phyloP scores from a whole-genome alignment of 2,888 invertebrate genomes.

The Pollenia griseotomentosa region DNA sequence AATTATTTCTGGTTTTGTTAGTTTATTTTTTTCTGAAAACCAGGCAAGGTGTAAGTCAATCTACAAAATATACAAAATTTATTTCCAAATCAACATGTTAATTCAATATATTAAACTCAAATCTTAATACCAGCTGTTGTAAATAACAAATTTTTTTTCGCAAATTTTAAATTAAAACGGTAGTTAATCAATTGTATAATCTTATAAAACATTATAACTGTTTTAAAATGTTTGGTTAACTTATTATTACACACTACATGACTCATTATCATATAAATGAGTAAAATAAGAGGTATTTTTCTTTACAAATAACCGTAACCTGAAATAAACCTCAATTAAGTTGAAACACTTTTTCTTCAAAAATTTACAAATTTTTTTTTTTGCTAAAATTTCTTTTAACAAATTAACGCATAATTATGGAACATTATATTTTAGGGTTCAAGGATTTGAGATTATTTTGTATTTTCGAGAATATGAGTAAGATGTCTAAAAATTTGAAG shows the following conservation, averaged over 20 bases:
- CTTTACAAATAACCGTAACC: constrained; percentile 15
- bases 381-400: neutral
- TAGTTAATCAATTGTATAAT: constrained; percentile 20
- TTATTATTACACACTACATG: constrained; percentile 19
- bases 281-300: neutral
- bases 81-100: neutral
- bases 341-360: constrained; percentile 1
- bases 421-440: neutral
- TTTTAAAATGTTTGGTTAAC: constrained; percentile 5
- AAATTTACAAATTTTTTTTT: neutral
- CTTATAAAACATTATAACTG: constrained; percentile 8
- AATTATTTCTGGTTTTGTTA: constrained; percentile 41
- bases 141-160: neutral
- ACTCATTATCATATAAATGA: constrained; percentile 34
- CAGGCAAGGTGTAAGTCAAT: constrained; percentile 33
- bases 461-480: constrained; percentile 17
- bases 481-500: constrained; percentile 1
- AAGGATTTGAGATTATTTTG: neutral
- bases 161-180: neutral
- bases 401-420: constrained; percentile 34
- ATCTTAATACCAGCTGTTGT: constrained; percentile 46
- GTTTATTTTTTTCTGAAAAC: neutral
- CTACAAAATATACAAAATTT: neutral
- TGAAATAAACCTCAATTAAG: constrained; percentile 29
- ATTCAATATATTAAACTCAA: neutral